These are phyloP conservation scores for Drosophila parthenogenetica DNA, from an alignment of 2,888 invertebrate species.

Conservation along the genomic window DNA sequence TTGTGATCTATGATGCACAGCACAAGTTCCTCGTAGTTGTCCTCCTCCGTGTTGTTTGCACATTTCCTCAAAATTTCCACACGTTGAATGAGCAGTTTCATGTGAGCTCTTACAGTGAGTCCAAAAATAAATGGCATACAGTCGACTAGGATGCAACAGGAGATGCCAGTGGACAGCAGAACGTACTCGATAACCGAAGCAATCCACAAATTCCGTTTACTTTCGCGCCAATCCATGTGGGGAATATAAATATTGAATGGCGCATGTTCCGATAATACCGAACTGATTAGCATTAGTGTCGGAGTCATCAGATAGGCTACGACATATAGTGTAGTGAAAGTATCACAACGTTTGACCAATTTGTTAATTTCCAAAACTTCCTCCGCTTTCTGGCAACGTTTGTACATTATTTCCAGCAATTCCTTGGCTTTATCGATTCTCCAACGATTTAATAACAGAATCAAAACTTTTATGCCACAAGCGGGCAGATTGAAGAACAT, in stretches of 20 bases:
- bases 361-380: conserved; percentile 17
- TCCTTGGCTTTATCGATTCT: conserved; percentile 30
- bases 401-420: conserved; percentile 23
- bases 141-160: conserved; percentile 17
- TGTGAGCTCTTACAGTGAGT: conserved; percentile 30
- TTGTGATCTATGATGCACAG: conserved; percentile 44
- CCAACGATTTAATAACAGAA: conserved; percentile 24
- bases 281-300: conserved; percentile 1
- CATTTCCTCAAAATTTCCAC: conserved; percentile 15
- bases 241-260: conserved; percentile 42
- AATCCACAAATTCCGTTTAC: conserved; percentile 19
- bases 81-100: conserved; percentile 27
- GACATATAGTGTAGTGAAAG: conserved; percentile 6
- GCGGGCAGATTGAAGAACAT: conserved; percentile 36
- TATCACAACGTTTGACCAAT: conserved; percentile 25
- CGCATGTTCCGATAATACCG: conserved; percentile 14
- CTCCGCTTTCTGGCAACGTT: not conserved
- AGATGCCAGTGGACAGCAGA: not conserved
- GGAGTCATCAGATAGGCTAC: conserved; percentile 23
- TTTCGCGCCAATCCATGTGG: conserved; percentile 30
- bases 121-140: conserved; percentile 32
- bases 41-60: not conserved
- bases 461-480: conserved; percentile 19
- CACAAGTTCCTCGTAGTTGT: conserved; percentile 37
- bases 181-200: conserved; percentile 23